Percentiles rank a stretch among this genome's conserved stretches.
phyloP scores from a whole-genome alignment of 2,797 vertebrate species.

The Clangula hyemalis region DNA sequence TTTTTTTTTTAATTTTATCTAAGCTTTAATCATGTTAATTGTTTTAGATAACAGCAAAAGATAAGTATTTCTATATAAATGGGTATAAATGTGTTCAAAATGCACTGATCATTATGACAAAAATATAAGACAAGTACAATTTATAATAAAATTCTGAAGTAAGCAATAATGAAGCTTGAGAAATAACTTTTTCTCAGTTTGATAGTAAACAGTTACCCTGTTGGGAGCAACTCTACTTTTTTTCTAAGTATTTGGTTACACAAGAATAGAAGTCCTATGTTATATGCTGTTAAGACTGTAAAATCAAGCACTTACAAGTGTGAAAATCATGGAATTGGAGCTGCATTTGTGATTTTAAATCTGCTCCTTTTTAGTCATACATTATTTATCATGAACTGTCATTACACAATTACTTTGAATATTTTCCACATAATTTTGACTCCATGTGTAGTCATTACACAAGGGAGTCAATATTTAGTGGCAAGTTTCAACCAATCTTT shows the following conservation, averaged over 20 bases:
- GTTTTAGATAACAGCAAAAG: background rate
- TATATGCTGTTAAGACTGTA: background rate
- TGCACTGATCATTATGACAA: background rate
- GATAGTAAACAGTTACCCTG: background rate
- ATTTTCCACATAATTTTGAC: background rate
- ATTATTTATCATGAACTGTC: background rate
- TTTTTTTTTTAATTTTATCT: background rate
- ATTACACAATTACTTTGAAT: background rate
- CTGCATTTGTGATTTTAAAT: background rate
- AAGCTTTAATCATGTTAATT: background rate
- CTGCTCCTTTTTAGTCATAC: background rate
- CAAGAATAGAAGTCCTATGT: background rate
- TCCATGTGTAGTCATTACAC: background rate
- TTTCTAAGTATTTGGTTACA: background rate
- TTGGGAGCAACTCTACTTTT: background rate
- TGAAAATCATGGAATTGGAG: background rate
- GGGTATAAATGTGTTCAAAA: background rate
- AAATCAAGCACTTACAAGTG: background rate
- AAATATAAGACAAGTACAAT: background rate
- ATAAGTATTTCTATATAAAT: background rate
- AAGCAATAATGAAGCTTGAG: background rate
- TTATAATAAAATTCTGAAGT: background rate
- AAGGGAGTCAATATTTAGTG: conserved; percentile 19
- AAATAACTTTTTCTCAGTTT: background rate
- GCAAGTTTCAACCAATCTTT: background rate